phyloP scores from a whole-genome alignment of 1,140 invertebrate genomes.

The Ostrea edulis region DNA sequence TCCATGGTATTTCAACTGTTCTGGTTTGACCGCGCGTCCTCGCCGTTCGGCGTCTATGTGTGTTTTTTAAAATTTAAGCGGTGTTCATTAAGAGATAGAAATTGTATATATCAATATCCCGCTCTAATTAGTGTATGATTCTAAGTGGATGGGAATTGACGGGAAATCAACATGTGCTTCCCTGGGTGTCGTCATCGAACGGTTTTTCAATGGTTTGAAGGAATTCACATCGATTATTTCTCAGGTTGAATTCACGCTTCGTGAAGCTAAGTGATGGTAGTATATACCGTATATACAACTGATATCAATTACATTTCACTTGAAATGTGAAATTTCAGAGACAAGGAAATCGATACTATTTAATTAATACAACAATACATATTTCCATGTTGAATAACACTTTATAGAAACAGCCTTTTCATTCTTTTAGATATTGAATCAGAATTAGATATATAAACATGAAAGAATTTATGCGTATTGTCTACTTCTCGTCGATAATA shows the following conservation, averaged over 20 bases:
- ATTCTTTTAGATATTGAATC: no score
- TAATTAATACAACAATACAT: not conserved
- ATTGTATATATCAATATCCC: constrained; percentile 14
- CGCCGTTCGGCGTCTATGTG: not conserved
- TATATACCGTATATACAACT: not conserved
- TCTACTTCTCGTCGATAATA: no score
- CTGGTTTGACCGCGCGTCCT: not conserved
- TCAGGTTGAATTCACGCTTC: constrained; percentile 8
- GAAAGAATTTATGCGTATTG: no score
- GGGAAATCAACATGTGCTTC: not conserved
- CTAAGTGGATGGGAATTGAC: not conserved
- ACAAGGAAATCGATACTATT: not conserved
- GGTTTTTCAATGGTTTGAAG: constrained; percentile 6
- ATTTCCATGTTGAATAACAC: not conserved
- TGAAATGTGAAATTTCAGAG: not conserved
- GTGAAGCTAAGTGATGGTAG: not conserved
- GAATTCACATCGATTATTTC: constrained; percentile 10
- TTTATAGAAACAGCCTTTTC: not conserved
- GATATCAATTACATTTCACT: not conserved
- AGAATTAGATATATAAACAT: no score
- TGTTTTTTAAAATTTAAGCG: not conserved
- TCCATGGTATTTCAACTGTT: not conserved
- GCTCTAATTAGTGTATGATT: not conserved
- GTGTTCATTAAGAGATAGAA: not conserved
- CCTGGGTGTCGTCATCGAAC: not conserved